A percentile compares a stretch with the other conserved stretches of the same genome.
Evolutionary conservation across 1,140 invertebrate genomes (phyloP).

Genomic region (Palaemon carinicauda): DNA sequence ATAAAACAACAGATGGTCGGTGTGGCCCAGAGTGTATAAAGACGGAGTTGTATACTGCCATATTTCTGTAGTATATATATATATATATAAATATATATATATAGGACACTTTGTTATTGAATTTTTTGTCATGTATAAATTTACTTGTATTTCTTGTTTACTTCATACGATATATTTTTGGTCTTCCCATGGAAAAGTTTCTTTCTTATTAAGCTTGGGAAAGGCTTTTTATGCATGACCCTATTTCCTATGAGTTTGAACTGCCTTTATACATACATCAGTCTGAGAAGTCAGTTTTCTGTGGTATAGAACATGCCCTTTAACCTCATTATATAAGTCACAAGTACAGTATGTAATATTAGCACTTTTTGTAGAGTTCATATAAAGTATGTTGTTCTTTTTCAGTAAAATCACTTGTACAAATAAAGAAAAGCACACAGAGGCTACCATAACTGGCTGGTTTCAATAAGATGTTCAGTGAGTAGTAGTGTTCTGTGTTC

Average conservation of each 20-base stretch:
- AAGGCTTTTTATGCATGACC: not conserved
- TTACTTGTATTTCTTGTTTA: conserved; percentile 9
- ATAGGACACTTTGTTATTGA: conserved; percentile 28
- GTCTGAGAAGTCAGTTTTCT: conserved; percentile 20
- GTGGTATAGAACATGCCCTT: conserved; percentile 15
- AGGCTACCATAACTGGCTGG: conserved; percentile 8
- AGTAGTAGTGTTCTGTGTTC: too few relatives aligned
- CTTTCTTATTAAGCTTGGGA: not conserved
- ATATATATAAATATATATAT: conserved; percentile 43
- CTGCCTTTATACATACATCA: conserved; percentile 31
- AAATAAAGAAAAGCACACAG: conserved; percentile 34
- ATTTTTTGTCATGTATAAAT: conserved; percentile 27
- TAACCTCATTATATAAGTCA: conserved; percentile 30
- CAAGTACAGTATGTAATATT: conserved; percentile 20
- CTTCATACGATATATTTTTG: not conserved
- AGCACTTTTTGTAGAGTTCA: conserved; percentile 34
- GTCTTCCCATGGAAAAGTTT: not conserved
- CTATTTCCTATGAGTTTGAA: conserved; percentile 25
- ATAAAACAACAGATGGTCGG: conserved; percentile 12
- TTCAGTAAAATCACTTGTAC: conserved; percentile 25
- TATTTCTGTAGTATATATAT: conserved; percentile 40
- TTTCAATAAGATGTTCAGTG: not conserved
- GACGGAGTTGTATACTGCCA: conserved; percentile 47
- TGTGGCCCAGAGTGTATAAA: conserved; percentile 29
- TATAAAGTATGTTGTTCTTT: conserved; percentile 29